Evolutionary conservation across 2,113 vertebrate species (phyloP), one percentile per base, ranked within the genome.

Genomic region (Noturus placidus): DNA sequence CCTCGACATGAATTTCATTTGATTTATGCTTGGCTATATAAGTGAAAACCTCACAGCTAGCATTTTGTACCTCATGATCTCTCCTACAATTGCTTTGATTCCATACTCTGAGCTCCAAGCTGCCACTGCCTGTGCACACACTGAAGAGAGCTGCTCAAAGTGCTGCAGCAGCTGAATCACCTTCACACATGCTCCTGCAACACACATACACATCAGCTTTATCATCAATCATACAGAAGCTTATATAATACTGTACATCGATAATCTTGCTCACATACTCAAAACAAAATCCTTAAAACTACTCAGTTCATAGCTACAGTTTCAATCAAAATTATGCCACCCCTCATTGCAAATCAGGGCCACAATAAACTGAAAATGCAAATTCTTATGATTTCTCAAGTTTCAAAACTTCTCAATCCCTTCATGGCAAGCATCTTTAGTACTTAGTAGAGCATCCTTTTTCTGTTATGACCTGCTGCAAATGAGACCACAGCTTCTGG

Each of bases 151-250:
- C 67, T 99, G 98, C 88, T 99, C 98, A 19, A 98, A 99, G 91
- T 99, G 97, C 92, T 98, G 97, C 74, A 99, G 92, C 94, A 99
- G 92, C 95, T 98, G 97, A 0, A 96, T 96, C 88, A 99, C 96
- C 93, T 97, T 99, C 84, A 99, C 94, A 70, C 96, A 96, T 5
- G 97, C 97, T 92, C 94, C 98, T 99, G 92, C 0, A 50, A 74
- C 85, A 83, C 33, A 74, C 63, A 85, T 0, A 77, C 5, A 56
- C 10, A 77, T 7, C 54, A 17, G 27, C 13, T 52, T 27, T 69
- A 33, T 13, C 17, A 14, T 15, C n/a, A 67, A 76, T 42, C 70
- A 74, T 22, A 7, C 70, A 74, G 70, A 74, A 10, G 35, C 35
- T 42, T 74, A 72, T 5, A 70, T 1, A 14, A 42, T 42, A 14